Evolutionary conservation across 2,888 invertebrate genomes (phyloP).

Genomic region (Tipula lateralis): DNA sequence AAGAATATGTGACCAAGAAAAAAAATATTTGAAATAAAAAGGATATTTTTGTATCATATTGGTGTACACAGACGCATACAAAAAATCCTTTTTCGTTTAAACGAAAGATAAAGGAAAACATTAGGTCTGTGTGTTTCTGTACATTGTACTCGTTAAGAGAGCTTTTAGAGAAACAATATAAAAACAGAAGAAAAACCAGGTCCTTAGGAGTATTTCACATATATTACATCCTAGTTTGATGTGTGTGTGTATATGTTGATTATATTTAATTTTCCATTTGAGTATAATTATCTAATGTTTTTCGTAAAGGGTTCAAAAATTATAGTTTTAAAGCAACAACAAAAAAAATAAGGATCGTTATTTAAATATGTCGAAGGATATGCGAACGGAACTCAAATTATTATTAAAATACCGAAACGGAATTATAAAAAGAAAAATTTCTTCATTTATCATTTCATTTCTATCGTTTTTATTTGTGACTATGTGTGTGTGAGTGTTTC

Average conservation of each 20-base stretch:
- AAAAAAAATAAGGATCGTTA: not conserved
- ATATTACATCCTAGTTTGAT: not conserved
- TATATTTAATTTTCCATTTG: conserved; percentile 11
- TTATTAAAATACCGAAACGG: not conserved
- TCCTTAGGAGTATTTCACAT: not conserved
- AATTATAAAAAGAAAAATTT: not conserved
- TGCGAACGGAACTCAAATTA: not conserved
- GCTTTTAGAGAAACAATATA: not conserved
- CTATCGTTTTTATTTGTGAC: no score
- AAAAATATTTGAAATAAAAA: not conserved
- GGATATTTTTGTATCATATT: not conserved
- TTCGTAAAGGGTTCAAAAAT: not conserved
- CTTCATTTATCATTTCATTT: not conserved
- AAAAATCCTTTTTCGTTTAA: not conserved
- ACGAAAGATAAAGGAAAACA: not conserved
- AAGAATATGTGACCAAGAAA: not conserved
- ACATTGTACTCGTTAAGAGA: not conserved
- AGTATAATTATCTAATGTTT: not conserved
- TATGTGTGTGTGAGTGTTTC: no score
- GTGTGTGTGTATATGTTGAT: not conserved
- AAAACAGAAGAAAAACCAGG: not conserved
- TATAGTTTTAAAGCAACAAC: not conserved
- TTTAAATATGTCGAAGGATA: not conserved
- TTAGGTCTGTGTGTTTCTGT: not conserved
- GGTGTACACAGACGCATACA: not conserved